Base-by-base conservation (phyloP, 1,140 invertebrate genomes). In the Leptinotarsa texana region DNA sequence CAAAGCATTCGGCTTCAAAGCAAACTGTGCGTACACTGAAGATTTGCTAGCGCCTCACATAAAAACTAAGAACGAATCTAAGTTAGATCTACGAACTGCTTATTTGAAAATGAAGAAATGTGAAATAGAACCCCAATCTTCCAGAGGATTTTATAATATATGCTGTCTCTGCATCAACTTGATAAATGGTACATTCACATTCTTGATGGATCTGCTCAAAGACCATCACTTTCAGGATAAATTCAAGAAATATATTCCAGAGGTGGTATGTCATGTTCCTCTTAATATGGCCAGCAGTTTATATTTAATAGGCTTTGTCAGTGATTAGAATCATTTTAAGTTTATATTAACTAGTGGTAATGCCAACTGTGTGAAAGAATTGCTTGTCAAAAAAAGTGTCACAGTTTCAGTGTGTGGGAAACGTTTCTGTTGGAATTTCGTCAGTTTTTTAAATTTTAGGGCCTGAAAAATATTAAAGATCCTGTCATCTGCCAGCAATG, bases 131-230 rank as follows among this genome's bases (percentile, higher is more conserved):
- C 15, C 15, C 4, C n/a, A 18, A 18, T 18, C 51, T 17, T 3
- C 51, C n/a, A 57, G 3, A 15, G n/a, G n/a, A 18, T 8, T 17
- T 57, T 57, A 17, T 15, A 57, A 57, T 17, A 57, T 57, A 57
- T 57, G 51, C n/a, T 57, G 51, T n/a, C 51, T 57, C 13, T 57
- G 51, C 51, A 57, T 57, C 51, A 57, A 57, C 51, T 57, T 57
- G 51, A 57, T 57, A 15, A 57, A 57, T 8, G n/a, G 51, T 57
- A 5, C 51, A 1, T 57, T 18, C 13, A 57, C 51, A 17, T 57
- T 17, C 51, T 17, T 57, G 15, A 18, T 17, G 3, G 17, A 57
- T 57, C n/a, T 57, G n/a, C 51, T 57, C 6, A 57, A 57, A n/a
- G 51, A 57, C 4, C n/a, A 57, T 5, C 15, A 57, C 51, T 57